phyloP scores from a whole-genome alignment of 1,140 invertebrate genomes.

The Gyrodactylus salaris region DNA sequence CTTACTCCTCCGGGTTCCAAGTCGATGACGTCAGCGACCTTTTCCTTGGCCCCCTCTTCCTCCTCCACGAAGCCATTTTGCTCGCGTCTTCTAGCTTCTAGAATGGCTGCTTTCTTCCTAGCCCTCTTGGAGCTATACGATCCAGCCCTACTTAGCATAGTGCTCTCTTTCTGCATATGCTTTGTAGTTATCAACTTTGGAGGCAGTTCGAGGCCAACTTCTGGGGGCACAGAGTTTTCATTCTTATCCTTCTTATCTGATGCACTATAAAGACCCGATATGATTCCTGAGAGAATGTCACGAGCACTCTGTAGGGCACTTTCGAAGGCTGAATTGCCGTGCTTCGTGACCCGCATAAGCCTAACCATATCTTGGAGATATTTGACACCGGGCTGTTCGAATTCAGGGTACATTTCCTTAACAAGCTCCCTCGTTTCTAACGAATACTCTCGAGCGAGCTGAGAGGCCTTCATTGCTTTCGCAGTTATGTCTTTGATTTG shows the following conservation, averaged over 20 bases:
- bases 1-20: not conserved
- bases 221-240: not conserved
- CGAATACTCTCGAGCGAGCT: not conserved
- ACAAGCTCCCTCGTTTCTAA: not conserved
- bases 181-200: not conserved
- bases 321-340: not conserved
- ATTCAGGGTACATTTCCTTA: conserved; percentile 3
- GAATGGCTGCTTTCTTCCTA: not conserved
- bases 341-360: not conserved
- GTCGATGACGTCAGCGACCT: not conserved
- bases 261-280: not conserved
- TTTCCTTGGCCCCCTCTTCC: not conserved
- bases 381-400: not conserved
- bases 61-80: not conserved
- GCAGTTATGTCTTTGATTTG: not conserved
- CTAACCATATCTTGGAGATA: not conserved
- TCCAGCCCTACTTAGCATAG: not conserved
- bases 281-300: not conserved
- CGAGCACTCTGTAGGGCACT: not conserved
- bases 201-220: not conserved
- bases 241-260: not conserved
- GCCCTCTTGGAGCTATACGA: not conserved
- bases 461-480: not conserved
- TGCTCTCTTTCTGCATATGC: not conserved
- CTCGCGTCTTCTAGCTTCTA: not conserved